Evolutionary conservation across 2,113 vertebrate species (phyloP).

Genomic region (Sinocyclocheilus grahami): DNA sequence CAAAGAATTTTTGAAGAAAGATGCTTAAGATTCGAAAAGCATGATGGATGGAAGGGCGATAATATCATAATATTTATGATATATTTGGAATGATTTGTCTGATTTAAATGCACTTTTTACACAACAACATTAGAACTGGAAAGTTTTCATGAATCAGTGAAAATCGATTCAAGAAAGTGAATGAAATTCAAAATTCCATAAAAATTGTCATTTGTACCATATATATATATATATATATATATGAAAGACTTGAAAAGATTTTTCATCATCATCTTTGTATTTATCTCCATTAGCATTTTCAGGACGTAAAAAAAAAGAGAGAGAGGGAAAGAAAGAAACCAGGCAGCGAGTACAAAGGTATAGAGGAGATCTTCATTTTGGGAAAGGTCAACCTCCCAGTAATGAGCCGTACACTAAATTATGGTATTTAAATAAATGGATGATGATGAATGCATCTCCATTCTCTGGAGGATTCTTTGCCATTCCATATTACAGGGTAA

Average conservation of each 20-base stretch:
- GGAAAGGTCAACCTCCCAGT: constrained; percentile 64
- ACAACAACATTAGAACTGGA: too few species aligned
- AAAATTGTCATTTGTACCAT: too few species aligned
- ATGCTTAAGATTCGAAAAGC: background rate
- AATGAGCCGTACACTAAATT: constrained; percentile 69
- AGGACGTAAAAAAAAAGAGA: background rate
- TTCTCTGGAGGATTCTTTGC: constrained; percentile 54
- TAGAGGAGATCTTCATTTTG: constrained; percentile 53
- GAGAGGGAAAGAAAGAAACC: too few species aligned
- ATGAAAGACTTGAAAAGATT: too few species aligned
- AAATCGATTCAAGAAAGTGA: too few species aligned
- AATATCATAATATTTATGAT: background rate
- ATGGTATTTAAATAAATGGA: constrained; percentile 68
- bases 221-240: too few species aligned
- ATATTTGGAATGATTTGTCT: background rate
- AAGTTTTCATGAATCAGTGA: too few species aligned
- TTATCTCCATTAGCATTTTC: constrained; percentile 38
- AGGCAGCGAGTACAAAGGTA: background rate
- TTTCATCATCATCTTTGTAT: background rate
- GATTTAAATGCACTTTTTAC: background rate
- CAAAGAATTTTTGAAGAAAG: background rate
- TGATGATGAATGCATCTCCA: constrained; percentile 63
- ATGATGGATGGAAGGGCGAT: background rate
- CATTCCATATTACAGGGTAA: constrained; percentile 59
- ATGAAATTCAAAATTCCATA: too few species aligned